Base-by-base conservation (phyloP, 2,797 vertebrate species). In the Brachymystax lenok region DNA sequence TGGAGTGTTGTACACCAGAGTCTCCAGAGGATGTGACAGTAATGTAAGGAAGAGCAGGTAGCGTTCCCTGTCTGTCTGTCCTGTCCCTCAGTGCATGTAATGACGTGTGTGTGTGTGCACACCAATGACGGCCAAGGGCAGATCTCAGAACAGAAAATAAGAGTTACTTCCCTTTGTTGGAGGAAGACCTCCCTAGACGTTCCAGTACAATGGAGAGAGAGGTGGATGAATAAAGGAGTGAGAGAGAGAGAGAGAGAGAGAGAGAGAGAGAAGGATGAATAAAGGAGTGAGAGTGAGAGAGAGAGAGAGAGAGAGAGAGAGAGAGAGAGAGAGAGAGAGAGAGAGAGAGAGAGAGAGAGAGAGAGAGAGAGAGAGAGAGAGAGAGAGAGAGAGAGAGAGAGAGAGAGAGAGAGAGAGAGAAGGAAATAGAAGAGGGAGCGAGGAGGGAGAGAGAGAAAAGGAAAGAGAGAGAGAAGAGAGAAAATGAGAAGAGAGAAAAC, bases 11-110 rank as follows among this genome's bases (percentile, higher is more conserved):
- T 92, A 95, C 95, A 96, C 95, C 95, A 93, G 93, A 95, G 94
- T 92, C 94, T 94, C 92, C 87, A 82, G 90, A 90, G 93, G 92
- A 78, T 7, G 59, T 35, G 93, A 95, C 93, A 94, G 88, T 96
- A 94, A 95, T 92, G 87, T 95, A 95, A 93, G 94, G 94, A 96
- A 88, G 92, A 95, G 95, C 95, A 96, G 95, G 95, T 95, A 96
- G 93, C 91, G 90, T 89, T 89, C 87, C 87, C 92, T 92, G 91
- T 92, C 93, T 50, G 71, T 40, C 40, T 77, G 72, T 54, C 54
- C 19, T 56, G 54, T 59, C 6, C 56, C n/a, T 21, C 16, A 19
- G 17, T 59, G 5, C 5, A 19, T 4, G 17, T 3, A 12, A 54
- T 19, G 13, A 5, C 17, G 61, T 80, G 71, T 74, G 50, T 46